Conservation (phyloP, 2,113 vertebrate species). For the Ivindomyrus marchei region DNA sequence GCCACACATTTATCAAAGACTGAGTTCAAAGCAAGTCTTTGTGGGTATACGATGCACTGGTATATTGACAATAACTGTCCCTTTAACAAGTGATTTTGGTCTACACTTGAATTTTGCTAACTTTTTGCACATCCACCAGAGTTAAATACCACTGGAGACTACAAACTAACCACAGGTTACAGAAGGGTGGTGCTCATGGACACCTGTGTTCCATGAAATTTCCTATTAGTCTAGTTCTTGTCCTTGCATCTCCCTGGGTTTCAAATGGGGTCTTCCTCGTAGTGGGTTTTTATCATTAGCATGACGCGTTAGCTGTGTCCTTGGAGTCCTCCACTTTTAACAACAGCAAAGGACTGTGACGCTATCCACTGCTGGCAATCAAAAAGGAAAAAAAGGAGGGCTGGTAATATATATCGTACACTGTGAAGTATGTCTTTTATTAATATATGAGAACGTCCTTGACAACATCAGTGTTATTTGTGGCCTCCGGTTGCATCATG, state of each 20-base stretch:
- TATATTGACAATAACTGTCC: neutral
- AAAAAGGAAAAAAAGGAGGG: neutral
- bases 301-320: neutral
- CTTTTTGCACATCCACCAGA: neutral
- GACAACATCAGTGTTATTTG: slow-evolving; percentile 5
- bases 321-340: neutral
- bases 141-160: neutral
- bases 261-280: neutral
- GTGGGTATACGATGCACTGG: neutral
- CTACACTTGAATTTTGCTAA: neutral
- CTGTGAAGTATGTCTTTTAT: neutral
- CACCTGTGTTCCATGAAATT: neutral
- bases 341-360: neutral
- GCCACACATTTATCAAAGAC: neutral
- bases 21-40: neutral
- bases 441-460: neutral
- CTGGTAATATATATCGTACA: neutral
- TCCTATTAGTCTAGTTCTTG: neutral
- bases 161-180: neutral
- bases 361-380: slow-evolving; percentile 1
- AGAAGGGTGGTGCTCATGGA: neutral
- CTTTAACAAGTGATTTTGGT: neutral
- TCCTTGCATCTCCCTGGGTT: neutral
- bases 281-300: neutral
- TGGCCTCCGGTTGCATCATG: neutral